Conservation (phyloP, 1,140 invertebrate genomes). For the Aplysia californica region DNA sequence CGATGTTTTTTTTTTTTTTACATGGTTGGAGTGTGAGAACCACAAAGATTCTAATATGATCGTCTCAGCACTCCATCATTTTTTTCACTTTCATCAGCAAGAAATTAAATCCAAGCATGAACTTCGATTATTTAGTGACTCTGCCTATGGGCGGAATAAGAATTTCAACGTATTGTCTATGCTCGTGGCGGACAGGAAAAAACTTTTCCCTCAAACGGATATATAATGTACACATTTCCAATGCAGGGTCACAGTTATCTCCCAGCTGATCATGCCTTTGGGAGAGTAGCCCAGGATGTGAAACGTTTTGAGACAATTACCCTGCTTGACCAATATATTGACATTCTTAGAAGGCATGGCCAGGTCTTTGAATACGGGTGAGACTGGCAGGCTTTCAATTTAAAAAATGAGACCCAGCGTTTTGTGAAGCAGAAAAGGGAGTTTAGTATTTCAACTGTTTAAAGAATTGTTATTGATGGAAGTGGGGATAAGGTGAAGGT, state of each 20-base stretch:
- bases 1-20: conserved; percentile 12
- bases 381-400: conserved; percentile 5
- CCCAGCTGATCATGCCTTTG: conserved; percentile 57
- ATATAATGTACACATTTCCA: conserved; percentile 47
- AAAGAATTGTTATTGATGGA: too few relatives aligned
- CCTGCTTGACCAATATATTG: conserved; percentile 1
- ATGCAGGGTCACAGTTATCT: conserved; percentile 57
- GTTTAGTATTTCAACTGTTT: neutral
- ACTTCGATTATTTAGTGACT: neutral
- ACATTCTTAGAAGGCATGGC: neutral
- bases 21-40: conserved; percentile 22
- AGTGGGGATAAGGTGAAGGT: neutral
- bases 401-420: neutral
- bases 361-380: neutral
- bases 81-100: conserved; percentile 18
- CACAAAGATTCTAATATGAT: conserved; percentile 27
- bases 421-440: neutral
- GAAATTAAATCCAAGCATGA: neutral
- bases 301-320: conserved; percentile 67
- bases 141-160: neutral
- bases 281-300: conserved; percentile 43
- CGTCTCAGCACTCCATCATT: conserved; percentile 23
- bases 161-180: conserved; percentile 22
- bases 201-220: too few relatives aligned
- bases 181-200: too few relatives aligned